Percentiles rank a stretch among this genome's conserved stretches.
Evolutionary conservation across 2,888 invertebrate species (phyloP).

Genomic region (Polyommatus icarus): DNA sequence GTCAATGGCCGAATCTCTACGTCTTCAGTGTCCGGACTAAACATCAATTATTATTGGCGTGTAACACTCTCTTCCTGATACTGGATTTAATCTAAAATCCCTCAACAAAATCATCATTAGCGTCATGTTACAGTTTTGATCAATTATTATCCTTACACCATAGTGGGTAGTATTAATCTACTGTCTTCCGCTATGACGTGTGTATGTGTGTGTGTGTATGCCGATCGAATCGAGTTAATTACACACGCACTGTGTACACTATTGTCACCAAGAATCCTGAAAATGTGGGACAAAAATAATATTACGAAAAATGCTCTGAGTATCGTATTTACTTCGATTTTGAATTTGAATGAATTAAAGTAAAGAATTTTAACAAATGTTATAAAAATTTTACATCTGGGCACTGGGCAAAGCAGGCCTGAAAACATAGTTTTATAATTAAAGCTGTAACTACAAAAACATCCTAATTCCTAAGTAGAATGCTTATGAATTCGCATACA

Average conservation of each 20-base stretch:
- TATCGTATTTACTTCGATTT: too few species aligned
- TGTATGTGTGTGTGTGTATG: neutral
- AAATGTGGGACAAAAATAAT: neutral
- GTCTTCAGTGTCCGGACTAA: too few species aligned
- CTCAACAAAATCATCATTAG: slow-evolving; percentile 19
- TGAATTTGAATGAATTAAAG: too few species aligned
- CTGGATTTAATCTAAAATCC: neutral
- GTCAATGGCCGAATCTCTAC: too few species aligned
- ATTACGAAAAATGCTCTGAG: too few species aligned
- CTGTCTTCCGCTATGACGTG: neutral
- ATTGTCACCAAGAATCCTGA: neutral
- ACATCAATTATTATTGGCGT: neutral
- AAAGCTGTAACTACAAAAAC: too few species aligned
- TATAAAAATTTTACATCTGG: too few species aligned
- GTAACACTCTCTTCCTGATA: neutral
- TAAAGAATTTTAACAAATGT: too few species aligned
- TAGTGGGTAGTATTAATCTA: slow-evolving; percentile 13
- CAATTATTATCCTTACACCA: slow-evolving; percentile 29
- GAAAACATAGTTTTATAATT: too few species aligned
- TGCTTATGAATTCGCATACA: too few species aligned
- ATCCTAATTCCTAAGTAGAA: too few species aligned
- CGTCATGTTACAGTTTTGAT: slow-evolving; percentile 23
- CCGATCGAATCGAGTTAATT: slow-evolving; percentile 2
- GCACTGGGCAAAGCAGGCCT: too few species aligned
- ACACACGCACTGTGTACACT: slow-evolving; percentile 7